Conservation (phyloP, 2,797 vertebrate species). For the Xenentodon cancila region DNA sequence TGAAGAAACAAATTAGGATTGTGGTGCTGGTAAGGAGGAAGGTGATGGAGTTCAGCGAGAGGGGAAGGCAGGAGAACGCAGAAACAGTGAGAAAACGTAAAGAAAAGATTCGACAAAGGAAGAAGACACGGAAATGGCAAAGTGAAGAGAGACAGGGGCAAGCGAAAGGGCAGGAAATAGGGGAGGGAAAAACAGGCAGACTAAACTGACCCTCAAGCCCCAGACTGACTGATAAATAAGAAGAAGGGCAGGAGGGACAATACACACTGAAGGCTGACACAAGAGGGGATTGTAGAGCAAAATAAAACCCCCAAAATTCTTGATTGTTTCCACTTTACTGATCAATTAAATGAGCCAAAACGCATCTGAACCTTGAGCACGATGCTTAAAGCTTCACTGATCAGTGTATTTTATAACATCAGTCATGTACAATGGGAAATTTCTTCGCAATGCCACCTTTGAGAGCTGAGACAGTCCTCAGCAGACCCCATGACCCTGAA, state of each 20-base stretch:
- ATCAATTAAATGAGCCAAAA: conserved; percentile 4
- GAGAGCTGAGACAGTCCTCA: too few relatives aligned
- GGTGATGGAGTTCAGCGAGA: conserved; percentile 46
- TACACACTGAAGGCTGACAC: conserved; percentile 2
- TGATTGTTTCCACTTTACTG: neutral
- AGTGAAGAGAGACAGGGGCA: conserved; percentile 23
- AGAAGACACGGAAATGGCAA: conserved; percentile 45
- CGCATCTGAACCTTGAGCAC: too few relatives aligned
- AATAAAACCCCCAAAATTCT: neutral
- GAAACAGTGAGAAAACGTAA: conserved; percentile 31
- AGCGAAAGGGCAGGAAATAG: conserved; percentile 41
- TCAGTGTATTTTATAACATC: neutral
- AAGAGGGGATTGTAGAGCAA: neutral
- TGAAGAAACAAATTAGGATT: conserved; percentile 55
- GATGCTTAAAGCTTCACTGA: neutral
- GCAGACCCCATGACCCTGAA: too few relatives aligned
- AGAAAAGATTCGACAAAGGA: conserved; percentile 25
- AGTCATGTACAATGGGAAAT: too few relatives aligned
- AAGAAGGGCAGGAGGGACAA: conserved; percentile 1
- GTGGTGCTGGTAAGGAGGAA: conserved; percentile 15
- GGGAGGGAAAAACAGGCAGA: conserved; percentile 21
- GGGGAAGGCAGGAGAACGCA: conserved; percentile 25
- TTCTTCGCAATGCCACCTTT: too few relatives aligned
- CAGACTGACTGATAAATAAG: conserved; percentile 42
- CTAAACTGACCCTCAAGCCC: conserved; percentile 40